Base-by-base conservation (phyloP, 2,113 vertebrate species). In the Eurypyga helias region DNA sequence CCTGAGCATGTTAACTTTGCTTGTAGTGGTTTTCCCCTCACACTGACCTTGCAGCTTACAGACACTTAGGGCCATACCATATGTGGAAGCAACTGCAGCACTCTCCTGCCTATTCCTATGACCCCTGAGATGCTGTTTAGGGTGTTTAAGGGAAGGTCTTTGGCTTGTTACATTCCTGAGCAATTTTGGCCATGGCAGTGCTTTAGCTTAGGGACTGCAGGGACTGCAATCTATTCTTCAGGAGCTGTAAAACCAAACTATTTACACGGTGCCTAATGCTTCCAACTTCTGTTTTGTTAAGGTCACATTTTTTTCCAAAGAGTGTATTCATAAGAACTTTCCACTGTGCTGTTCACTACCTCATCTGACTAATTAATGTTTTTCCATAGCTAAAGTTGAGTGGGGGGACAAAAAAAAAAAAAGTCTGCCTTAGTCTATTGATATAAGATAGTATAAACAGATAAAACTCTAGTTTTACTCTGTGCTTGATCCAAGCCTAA, bases 41-140 rank as follows among this genome's bases (percentile, higher is more conserved):
- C 29, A 1, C 48, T 36, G 43, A 38, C 25, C 78, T 70, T 38
- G 19, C 51, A 61, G 57, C 69, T 58, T 20, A 11, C 29, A 41
- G 25, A n/a, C 21, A 13, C 64, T 38, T 21, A 13, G 0, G 77
- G 34, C 12, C 28, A 18, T 2, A 3, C 12, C 28, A 18, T 2
- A 3, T 3, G 8, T 76, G 67, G 15, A 34, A 75, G 20, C 11
- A 48, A 15, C 18, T 2, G 0, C 2, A 60, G 51, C 57, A 13
- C 62, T 23, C 23, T 28, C 33, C 65, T 69, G 28, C 48, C 76
- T 16, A 1, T 29, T 55, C 69, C 79, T 31, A 2, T 13, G n/a
- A 33, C 7, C n/a, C 19, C 48, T 16, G 62, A 48, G 67, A 66
- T 0, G 2, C 36, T 24, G 6, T 12, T 67, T 3, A 4, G 31